A percentile compares a stretch with the other conserved stretches of the same genome.
Conservation (phyloP, 1,140 invertebrate species). For the Hypothenemus hampei region DNA sequence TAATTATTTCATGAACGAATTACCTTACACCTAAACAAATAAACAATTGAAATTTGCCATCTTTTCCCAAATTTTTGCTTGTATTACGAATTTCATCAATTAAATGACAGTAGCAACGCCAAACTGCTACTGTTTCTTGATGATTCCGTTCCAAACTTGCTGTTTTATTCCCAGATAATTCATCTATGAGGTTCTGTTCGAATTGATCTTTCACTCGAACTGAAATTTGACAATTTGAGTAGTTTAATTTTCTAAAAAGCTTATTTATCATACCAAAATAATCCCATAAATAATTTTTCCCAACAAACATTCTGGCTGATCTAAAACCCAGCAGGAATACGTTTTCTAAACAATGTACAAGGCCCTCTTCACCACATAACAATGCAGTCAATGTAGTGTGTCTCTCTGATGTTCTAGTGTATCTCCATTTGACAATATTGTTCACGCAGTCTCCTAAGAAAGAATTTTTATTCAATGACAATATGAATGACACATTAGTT, state of each 20-base stretch:
- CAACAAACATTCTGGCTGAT: slow-evolving; percentile 84
- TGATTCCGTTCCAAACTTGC: slow-evolving; percentile 49
- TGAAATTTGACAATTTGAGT: slow-evolving; percentile 47
- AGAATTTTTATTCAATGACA: no score
- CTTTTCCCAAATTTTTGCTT: slow-evolving; percentile 87
- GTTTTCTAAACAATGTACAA: slow-evolving; percentile 89
- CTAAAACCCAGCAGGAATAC: slow-evolving; percentile 92
- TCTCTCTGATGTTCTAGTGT: slow-evolving; percentile 68
- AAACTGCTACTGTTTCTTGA: slow-evolving; percentile 60
- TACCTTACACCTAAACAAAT: slow-evolving; percentile 86
- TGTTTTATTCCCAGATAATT: slow-evolving; percentile 46
- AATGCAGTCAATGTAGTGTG: slow-evolving; percentile 88
- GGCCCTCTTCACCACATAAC: slow-evolving; percentile 89
- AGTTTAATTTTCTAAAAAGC: not conserved
- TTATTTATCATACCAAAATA: slow-evolving; percentile 71
- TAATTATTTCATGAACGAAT: slow-evolving; percentile 26
- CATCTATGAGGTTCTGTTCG: slow-evolving; percentile 65
- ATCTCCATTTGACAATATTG: slow-evolving; percentile 95
- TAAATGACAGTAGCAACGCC: slow-evolving; percentile 72
- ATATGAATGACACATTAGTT: no score
- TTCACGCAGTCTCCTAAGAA: slow-evolving; percentile 92
- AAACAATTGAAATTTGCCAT: slow-evolving; percentile 97
- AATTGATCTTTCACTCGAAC: slow-evolving; percentile 82
- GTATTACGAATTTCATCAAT: slow-evolving; percentile 80
- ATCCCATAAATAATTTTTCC: slow-evolving; percentile 97